These are phyloP conservation scores for Callyntrura sp. DNA, from an alignment of 2,888 invertebrate species.

Conservation along the genomic window DNA sequence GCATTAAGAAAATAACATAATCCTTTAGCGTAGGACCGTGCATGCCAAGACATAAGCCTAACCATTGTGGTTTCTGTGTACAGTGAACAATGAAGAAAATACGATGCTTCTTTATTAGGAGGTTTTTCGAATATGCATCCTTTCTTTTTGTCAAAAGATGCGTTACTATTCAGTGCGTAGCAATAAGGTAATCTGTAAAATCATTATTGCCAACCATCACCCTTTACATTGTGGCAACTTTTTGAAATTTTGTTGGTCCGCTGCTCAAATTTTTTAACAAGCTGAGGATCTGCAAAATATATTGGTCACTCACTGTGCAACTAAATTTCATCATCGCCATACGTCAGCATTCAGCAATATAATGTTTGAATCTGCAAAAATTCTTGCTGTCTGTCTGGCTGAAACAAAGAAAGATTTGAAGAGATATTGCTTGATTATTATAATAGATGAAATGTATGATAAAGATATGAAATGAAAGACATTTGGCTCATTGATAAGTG, in stretches of 20 bases:
- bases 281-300: neutral
- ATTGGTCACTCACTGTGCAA: constrained; percentile 28
- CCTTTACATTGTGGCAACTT: neutral
- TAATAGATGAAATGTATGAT: no score
- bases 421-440: no score
- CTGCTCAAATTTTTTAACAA: neutral
- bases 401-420: no score
- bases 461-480: no score
- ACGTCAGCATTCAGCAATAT: no score
- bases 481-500: no score
- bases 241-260: neutral
- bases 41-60: neutral
- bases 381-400: no score
- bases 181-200: neutral
- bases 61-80: neutral
- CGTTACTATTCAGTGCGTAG: constrained; percentile 17
- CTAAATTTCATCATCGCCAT: neutral
- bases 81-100: neutral
- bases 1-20: neutral
- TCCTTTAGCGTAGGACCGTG: neutral
- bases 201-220: neutral
- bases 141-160: constrained; percentile 39
- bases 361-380: no score
- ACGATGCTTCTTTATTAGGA: neutral
- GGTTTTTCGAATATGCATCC: neutral